Percentiles rank a stretch among this genome's conserved stretches.
These are phyloP conservation scores for Epistrophella euchroma DNA, from an alignment of 2,888 invertebrate species.

Conservation along the genomic window DNA sequence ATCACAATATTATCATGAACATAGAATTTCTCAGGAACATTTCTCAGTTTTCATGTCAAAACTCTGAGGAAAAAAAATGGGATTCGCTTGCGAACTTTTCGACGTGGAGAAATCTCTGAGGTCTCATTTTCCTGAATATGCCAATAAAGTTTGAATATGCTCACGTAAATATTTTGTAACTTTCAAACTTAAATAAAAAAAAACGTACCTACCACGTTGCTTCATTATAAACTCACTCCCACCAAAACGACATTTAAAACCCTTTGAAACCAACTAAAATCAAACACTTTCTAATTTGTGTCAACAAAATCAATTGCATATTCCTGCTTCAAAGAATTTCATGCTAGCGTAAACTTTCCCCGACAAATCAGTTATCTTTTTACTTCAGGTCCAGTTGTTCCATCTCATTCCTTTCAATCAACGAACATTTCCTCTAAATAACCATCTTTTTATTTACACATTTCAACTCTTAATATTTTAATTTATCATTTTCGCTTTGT, in stretches of 20 bases:
- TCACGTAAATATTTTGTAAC: too few species aligned
- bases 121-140: too few species aligned
- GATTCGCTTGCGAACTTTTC: too few species aligned
- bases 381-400: constrained; percentile 27
- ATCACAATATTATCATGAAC: too few species aligned
- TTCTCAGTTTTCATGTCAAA: too few species aligned
- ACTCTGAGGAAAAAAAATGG: too few species aligned
- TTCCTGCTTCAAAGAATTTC: constrained; percentile 45
- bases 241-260: not conserved
- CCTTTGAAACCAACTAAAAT: constrained; percentile 21
- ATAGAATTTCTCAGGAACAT: too few species aligned
- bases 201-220: too few species aligned
- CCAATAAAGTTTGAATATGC: too few species aligned
- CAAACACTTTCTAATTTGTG: constrained; percentile 29
- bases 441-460: constrained; percentile 12
- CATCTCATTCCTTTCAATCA: constrained; percentile 17
- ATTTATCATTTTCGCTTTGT: constrained; percentile 11
- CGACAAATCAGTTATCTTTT: constrained; percentile 13
- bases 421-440: constrained; percentile 1
- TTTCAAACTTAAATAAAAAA: too few species aligned
- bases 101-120: too few species aligned
- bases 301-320: constrained; percentile 34
- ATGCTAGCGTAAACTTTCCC: not conserved
- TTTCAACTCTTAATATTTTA: constrained; percentile 17
- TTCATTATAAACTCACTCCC: too few species aligned